Evolutionary conservation across 2,888 invertebrate species (phyloP), one percentile per base, ranked within the genome.

Genomic region (Myopa tessellatipennis): DNA sequence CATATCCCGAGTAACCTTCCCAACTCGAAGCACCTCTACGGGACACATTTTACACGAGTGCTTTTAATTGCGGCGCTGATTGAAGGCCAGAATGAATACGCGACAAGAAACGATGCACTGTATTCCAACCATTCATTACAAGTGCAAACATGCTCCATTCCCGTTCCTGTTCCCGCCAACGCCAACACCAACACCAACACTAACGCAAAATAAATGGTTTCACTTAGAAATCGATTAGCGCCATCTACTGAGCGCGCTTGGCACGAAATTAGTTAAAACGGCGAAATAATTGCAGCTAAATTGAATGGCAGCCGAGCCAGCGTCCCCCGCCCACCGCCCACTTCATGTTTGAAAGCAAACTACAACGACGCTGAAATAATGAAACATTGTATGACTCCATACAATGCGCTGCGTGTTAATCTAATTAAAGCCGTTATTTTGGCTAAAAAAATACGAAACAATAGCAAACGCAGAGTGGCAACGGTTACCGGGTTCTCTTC

Each of bases 171-270:
- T 40, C 8, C 40, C 40, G 40, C 8, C 40, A 40, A 40, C 40
- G 40, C 40, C n/a, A n/a, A n/a, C n/a, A n/a, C 26, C 26, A 26
- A 52, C 14, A 14, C 36, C 65, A 65, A 34, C 34, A 18, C n/a
- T 50, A 45, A 69, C 45, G 8, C 5, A 18, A 60, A 50, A 55
- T 55, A 77, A 77, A 55, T 72, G 63, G 26, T 63, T 71, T 52
- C 71, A 77, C 72, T 77, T 77, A 77, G 67, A 77, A 77, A 40
- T 77, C 77, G 71, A 77, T 77, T 71, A 77, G 38, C 67, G 55
- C 71, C 50, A 65, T 67, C 52, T 52, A 50, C 52, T n/a, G 65
- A 8, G 65, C 34, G n/a, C 60, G 76, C n/a, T 65, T 50, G 6
- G 12, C 36, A 67, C 40, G 50, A 72, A 73, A 73, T 77, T 40